Percentiles rank a stretch among this genome's conserved stretches.
These are phyloP conservation scores for Glossophaga mutica DNA, from an alignment of 2,797 vertebrate genomes.

Conservation along the genomic window DNA sequence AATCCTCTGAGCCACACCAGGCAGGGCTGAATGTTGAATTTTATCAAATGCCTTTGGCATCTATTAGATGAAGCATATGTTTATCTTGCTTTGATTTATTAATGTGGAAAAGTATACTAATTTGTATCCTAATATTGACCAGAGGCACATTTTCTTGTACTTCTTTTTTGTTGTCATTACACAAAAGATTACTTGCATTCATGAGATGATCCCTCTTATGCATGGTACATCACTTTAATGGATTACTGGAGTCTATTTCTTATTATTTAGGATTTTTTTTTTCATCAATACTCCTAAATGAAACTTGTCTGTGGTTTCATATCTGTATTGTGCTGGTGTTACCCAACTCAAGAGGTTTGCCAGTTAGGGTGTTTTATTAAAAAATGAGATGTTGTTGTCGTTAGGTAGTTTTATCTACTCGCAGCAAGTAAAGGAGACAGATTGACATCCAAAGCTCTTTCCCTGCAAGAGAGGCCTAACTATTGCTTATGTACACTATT, in stretches of 20 bases:
- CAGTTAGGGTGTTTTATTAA: no score
- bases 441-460: background rate
- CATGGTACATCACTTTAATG: background rate
- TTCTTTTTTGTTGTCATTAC: no score
- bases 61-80: background rate
- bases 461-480: background rate
- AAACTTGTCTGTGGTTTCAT: background rate
- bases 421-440: background rate
- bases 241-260: background rate
- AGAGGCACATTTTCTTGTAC: no score
- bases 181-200: background rate
- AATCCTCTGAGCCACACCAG: no score
- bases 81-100: slow-evolving; percentile 20
- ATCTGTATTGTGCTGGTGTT: background rate
- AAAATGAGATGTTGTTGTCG: no score
- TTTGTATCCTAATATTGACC: background rate
- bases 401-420: background rate
- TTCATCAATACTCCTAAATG: background rate
- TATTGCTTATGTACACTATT: background rate
- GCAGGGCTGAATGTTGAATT: background rate
- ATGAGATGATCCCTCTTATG: background rate
- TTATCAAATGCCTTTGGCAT: background rate
- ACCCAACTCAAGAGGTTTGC: background rate
- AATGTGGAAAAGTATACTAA: background rate
- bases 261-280: background rate